phyloP scores from a whole-genome alignment of 92 coral and sea anemone genomes.

The Paramuricea clavata region DNA sequence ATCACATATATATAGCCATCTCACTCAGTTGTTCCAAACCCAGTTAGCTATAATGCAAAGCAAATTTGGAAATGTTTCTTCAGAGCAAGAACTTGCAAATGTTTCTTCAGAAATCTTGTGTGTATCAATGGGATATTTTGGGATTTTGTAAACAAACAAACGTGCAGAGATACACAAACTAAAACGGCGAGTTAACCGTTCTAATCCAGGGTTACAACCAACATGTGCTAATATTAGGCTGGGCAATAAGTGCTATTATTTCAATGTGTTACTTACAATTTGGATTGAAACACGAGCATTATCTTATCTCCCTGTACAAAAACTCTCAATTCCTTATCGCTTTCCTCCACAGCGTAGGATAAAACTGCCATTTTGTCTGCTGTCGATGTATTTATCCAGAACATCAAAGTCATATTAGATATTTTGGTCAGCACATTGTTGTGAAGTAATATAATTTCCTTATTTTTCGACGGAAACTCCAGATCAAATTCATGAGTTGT shows the following conservation, averaged over 20 bases:
- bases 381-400: background rate
- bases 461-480: background rate
- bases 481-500: background rate
- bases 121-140: too few relatives aligned
- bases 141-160: too few relatives aligned
- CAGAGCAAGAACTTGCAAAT: too few relatives aligned
- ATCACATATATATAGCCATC: too few relatives aligned
- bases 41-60: too few relatives aligned
- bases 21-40: too few relatives aligned
- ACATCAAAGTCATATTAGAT: background rate
- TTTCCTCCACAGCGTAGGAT: conserved; percentile 7
- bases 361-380: background rate
- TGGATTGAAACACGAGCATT: background rate
- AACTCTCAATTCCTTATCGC: background rate
- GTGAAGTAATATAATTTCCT: background rate
- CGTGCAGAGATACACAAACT: too few relatives aligned
- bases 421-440: background rate
- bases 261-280: background rate
- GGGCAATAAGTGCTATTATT: background rate
- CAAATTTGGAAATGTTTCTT: too few relatives aligned
- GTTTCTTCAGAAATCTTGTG: too few relatives aligned
- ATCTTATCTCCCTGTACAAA: background rate
- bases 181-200: too few relatives aligned
- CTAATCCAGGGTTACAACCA: too few relatives aligned
- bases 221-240: too few relatives aligned